These are phyloP conservation scores for Zapornia atra DNA, from an alignment of 2,113 vertebrate species.

Conservation along the genomic window DNA sequence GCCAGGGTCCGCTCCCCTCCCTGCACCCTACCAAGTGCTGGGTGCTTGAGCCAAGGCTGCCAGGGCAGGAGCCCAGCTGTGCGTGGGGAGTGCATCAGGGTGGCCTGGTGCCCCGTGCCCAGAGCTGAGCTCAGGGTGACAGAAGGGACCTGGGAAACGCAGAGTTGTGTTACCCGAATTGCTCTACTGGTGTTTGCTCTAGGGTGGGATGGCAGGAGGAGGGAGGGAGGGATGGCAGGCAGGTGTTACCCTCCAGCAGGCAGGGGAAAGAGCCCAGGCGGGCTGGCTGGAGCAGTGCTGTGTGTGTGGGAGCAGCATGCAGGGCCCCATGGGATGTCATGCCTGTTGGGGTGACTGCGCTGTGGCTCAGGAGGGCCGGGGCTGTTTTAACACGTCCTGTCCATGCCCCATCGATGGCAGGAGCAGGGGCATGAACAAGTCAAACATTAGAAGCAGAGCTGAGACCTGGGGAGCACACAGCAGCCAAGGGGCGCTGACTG, in stretches of 20 bases:
- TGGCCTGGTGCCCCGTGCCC: rapidly evolving
- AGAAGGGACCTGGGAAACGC: neutral
- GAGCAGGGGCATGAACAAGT: neutral
- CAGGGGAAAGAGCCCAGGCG: neutral
- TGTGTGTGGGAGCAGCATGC: neutral
- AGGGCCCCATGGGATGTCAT: neutral
- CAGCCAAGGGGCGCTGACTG: neutral
- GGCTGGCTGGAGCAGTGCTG: neutral
- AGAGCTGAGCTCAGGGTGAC: neutral
- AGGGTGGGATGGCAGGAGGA: neutral
- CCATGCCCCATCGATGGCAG: neutral
- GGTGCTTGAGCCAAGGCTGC: neutral
- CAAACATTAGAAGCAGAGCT: neutral
- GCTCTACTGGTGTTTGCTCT: neutral
- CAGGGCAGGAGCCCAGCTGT: neutral
- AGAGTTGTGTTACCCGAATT: neutral
- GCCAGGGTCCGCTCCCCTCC: neutral
- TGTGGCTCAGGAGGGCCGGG: neutral
- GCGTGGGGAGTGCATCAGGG: neutral
- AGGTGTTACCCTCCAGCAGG: neutral
- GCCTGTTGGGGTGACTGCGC: neutral
- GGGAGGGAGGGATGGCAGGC: neutral
- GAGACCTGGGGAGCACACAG: neutral
- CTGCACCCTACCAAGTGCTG: neutral
- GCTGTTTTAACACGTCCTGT: neutral